Percentiles rank a stretch among this genome's conserved stretches.
Conservation (phyloP, 2,888 invertebrate species). For the Girardia tigrina region DNA sequence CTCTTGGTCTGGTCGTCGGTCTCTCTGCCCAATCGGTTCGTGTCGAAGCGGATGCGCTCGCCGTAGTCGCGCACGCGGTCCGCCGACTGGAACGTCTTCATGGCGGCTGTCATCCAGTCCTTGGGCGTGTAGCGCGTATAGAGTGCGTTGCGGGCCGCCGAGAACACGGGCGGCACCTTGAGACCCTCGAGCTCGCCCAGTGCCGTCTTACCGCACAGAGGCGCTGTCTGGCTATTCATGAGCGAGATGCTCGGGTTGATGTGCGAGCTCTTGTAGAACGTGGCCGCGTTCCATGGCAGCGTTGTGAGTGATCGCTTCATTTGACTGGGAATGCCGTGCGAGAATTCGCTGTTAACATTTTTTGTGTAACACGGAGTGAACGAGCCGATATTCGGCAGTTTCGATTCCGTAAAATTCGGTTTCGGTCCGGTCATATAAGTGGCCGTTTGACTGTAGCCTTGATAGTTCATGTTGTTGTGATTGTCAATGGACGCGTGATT, state of each 20-base stretch:
- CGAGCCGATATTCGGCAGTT: slow-evolving; percentile 59
- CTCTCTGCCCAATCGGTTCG: slow-evolving; percentile 49
- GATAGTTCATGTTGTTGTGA: slow-evolving; percentile 51
- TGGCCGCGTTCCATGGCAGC: slow-evolving; percentile 49
- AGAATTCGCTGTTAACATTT: slow-evolving; percentile 30
- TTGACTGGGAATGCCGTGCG: slow-evolving; percentile 41
- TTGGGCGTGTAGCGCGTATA: slow-evolving; percentile 74
- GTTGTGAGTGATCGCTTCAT: slow-evolving; percentile 49
- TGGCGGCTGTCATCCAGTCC: slow-evolving; percentile 76
- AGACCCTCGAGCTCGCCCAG: slow-evolving; percentile 44
- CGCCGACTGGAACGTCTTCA: slow-evolving; percentile 65
- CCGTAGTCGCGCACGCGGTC: slow-evolving; percentile 67
- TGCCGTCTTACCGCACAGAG: slow-evolving; percentile 38
- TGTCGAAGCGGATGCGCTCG: slow-evolving; percentile 48
- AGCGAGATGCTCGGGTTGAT: slow-evolving; percentile 38
- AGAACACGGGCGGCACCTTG: slow-evolving; percentile 49
- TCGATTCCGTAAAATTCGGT: slow-evolving; percentile 45
- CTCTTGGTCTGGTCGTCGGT: slow-evolving; percentile 51
- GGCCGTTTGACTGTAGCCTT: slow-evolving; percentile 49
- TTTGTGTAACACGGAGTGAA: slow-evolving; percentile 54
- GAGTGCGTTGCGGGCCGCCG: slow-evolving; percentile 52
- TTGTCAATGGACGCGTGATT: too few species aligned
- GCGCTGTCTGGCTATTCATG: slow-evolving; percentile 21
- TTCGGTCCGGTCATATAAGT: slow-evolving; percentile 50
- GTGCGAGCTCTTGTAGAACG: slow-evolving; percentile 47